Percentiles rank a stretch among this genome's conserved stretches.
Evolutionary conservation across 2,797 vertebrate genomes (phyloP).

Genomic region (Squalus acanthias): DNA sequence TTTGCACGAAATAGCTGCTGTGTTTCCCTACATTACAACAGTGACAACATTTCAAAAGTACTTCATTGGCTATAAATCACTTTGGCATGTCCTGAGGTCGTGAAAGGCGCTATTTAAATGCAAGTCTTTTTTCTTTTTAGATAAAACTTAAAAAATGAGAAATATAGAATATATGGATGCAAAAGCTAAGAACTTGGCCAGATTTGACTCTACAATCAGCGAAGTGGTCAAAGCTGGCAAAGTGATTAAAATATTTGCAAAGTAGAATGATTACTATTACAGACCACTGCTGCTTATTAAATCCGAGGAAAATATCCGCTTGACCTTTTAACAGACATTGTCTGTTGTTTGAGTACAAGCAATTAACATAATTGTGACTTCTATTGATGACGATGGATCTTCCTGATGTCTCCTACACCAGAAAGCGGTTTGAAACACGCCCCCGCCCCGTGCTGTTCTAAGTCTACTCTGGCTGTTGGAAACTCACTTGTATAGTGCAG

Average conservation of each 20-base stretch:
- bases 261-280: neutral
- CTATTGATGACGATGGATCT: neutral
- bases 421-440: neutral
- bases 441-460: too few relatives aligned
- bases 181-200: neutral
- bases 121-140: neutral
- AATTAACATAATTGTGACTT: neutral
- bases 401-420: neutral
- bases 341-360: neutral
- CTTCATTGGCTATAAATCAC: neutral
- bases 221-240: neutral
- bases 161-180: neutral
- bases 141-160: neutral
- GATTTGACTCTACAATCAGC: neutral
- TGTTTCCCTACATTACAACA: too few relatives aligned
- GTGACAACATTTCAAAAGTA: too few relatives aligned
- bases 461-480: neutral
- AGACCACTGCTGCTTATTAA: neutral
- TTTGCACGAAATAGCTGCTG: too few relatives aligned
- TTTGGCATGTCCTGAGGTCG: neutral
- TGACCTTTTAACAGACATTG: neutral
- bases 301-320: neutral
- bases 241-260: neutral
- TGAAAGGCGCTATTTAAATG: neutral
- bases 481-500: neutral